These are phyloP conservation scores for Therioaphis trifolii DNA, from an alignment of 2,888 invertebrate genomes.

Conservation along the genomic window DNA sequence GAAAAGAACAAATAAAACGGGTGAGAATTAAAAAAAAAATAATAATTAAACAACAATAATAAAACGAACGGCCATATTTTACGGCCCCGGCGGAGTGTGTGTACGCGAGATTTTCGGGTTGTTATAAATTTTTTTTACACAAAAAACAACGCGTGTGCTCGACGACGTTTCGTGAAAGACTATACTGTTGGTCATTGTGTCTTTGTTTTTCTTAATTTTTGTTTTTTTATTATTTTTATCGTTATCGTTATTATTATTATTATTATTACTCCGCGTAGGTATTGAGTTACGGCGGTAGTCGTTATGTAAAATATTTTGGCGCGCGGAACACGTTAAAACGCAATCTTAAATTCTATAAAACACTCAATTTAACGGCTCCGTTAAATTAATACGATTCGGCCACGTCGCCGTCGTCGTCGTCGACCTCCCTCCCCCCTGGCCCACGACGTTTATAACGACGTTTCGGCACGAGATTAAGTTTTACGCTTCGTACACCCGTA, in stretches of 20 bases:
- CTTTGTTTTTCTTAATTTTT: too few relatives aligned
- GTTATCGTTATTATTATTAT: too few relatives aligned
- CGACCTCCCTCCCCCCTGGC: too few relatives aligned
- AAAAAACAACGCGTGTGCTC: too few relatives aligned
- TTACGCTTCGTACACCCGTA: not conserved
- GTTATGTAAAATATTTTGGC: not conserved
- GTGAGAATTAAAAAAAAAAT: constrained; percentile 1
- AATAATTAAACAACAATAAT: not conserved
- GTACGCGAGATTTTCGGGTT: not conserved
- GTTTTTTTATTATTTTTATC: too few relatives aligned
- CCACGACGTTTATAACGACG: constrained; percentile 4
- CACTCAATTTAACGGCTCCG: constrained; percentile 15
- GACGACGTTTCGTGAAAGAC: too few relatives aligned
- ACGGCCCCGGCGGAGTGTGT: too few relatives aligned
- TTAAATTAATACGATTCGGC: constrained; percentile 21
- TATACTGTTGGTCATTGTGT: too few relatives aligned
- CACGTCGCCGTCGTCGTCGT: constrained; percentile 23
- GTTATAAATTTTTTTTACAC: too few relatives aligned
- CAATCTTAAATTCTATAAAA: constrained; percentile 4
- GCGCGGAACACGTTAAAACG: not conserved
- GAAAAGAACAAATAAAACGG: not conserved
- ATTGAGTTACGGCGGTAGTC: not conserved
- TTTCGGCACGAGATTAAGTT: constrained; percentile 16
- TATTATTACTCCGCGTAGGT: too few relatives aligned
- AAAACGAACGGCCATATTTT: too few relatives aligned